phyloP scores from a whole-genome alignment of 2,797 vertebrate genomes.

The Micromesistius poutassou region DNA sequence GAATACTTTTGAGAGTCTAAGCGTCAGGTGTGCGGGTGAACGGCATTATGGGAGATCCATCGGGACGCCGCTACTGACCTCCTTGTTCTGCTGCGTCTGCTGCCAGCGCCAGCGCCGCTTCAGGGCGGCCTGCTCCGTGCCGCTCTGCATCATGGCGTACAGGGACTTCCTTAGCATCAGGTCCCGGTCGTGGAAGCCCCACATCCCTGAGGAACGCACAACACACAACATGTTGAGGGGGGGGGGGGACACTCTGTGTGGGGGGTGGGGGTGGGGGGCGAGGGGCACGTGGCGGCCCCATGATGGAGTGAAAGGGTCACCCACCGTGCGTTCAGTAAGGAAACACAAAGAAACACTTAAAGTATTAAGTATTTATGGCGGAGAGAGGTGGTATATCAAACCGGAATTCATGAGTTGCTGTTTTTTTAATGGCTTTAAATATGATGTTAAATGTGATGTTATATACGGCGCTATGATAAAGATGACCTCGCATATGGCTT shows the following conservation, averaged over 20 bases:
- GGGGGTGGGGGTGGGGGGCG: background rate
- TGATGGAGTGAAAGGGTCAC: background rate
- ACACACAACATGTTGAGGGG: constrained; percentile 1
- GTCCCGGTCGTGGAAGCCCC: constrained; percentile 98
- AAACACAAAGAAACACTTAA: constrained; percentile 2
- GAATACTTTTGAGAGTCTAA: background rate
- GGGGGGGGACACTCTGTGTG: background rate
- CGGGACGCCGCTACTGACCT: constrained; percentile 73
- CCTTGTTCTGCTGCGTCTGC: constrained; percentile 98
- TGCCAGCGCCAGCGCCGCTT: constrained; percentile 98
- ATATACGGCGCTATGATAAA: too few species aligned
- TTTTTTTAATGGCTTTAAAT: background rate
- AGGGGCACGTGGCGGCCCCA: too few species aligned
- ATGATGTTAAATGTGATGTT: background rate
- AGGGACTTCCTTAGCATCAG: constrained; percentile 94
- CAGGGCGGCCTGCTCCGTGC: constrained; percentile 89
- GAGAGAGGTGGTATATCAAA: background rate
- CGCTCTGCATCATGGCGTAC: constrained; percentile 96
- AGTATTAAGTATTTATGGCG: background rate
- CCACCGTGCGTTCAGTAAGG: background rate
- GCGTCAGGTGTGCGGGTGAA: background rate
- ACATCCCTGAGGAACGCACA: constrained; percentile 84
- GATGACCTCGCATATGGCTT: background rate
- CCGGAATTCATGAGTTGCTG: background rate
- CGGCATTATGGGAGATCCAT: background rate